Evolutionary conservation across 1,140 invertebrate species (phyloP), one percentile per base, ranked within the genome.

Genomic region (Cydia splendana): DNA sequence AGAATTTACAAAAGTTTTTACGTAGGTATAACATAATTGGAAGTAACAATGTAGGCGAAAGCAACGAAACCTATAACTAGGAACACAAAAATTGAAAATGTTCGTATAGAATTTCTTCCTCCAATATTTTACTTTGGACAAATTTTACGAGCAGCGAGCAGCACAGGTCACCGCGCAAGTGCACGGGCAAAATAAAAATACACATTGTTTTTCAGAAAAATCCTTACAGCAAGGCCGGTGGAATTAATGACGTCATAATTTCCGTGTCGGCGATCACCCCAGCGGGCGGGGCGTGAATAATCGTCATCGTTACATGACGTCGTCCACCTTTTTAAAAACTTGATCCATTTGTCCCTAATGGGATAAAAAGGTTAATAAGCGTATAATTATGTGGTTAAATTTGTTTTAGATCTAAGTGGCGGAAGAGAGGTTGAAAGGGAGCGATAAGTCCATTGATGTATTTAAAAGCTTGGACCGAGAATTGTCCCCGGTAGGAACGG

Each of bases 181-280:
- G 51, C 51, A 53, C 51, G 15, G 6, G 51, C 15, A 53, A 53
- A 53, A 53, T 34, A 38, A 67, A 62, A 62, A 62, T 57, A 53
- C 53, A 62, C 67, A 71, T 71, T 71, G 67, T 71, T 71, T 71
- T 71, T 20, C 67, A 38, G 30, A 71, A 71, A 62, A 71, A 71
- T 71, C 67, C 67, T 38, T 18, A 42, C 67, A 69, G n/a, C 65
- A 69, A 38, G 67, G 30, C 67, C 18, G 65, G 24, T 18, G 30
- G 67, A 71, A 71, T 71, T 71, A 71, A 71, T 71, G 67, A 71
- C 67, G 67, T 71, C 67, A 71, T 71, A 71, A 71, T 71, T 71
- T 71, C 67, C 67, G 67, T 42, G 67, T 42, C 67, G 67, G 9
- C 67, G 67, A 18, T 24, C 67, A 71, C 67, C 67, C 67, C 67